phyloP scores from a whole-genome alignment of 2,888 invertebrate species.

The Heliconius erato region DNA sequence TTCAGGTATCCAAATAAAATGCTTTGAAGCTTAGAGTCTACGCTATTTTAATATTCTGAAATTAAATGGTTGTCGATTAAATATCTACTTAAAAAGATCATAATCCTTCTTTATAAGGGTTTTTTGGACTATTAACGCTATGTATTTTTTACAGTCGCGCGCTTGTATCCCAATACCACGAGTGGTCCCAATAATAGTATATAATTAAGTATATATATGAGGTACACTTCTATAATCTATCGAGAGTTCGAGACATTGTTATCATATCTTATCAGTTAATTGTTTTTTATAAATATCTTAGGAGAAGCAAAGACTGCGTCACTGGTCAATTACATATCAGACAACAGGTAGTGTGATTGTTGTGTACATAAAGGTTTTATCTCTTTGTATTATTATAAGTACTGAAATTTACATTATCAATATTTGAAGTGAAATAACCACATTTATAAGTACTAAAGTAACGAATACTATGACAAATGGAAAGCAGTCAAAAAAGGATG shows the following conservation, averaged over 20 bases:
- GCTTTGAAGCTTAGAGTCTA: constrained; percentile 1
- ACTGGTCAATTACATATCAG: constrained; percentile 30
- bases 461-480: too few relatives aligned
- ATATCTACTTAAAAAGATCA: not conserved
- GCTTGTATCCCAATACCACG: too few relatives aligned
- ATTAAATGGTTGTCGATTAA: not conserved
- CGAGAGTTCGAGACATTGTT: constrained; percentile 25
- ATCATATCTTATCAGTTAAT: constrained; percentile 34
- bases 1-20: constrained; percentile 2
- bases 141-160: too few relatives aligned
- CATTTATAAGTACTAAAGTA: too few relatives aligned
- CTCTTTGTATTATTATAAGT: not conserved
- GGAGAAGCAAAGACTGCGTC: constrained; percentile 28
- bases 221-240: constrained; percentile 9
- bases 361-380: not conserved
- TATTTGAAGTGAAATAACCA: too few relatives aligned
- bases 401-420: not conserved
- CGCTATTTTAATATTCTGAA: not conserved
- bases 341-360: constrained; percentile 24
- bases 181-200: not conserved
- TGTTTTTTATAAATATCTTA: constrained; percentile 36
- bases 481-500: not conserved
- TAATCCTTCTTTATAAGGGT: not conserved
- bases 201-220: not conserved
- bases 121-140: not conserved